These are phyloP conservation scores for Gulo gulo DNA, from an alignment of 2,113 vertebrate genomes.

Conservation along the genomic window DNA sequence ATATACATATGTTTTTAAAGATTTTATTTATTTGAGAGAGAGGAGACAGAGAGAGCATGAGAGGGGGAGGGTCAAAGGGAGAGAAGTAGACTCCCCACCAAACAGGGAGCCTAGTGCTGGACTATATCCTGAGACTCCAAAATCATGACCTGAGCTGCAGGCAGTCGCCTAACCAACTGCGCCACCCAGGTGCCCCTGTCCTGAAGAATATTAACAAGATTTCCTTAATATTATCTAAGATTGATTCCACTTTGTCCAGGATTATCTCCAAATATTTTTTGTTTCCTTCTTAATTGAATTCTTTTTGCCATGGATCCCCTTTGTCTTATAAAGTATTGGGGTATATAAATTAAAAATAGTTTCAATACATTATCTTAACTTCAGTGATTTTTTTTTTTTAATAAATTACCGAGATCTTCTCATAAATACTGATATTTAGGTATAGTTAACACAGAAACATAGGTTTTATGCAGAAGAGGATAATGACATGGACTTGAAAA, in stretches of 20 bases:
- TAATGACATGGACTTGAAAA: background rate
- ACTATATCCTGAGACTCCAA: too few relatives aligned
- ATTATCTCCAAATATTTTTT: slow-evolving; percentile 22
- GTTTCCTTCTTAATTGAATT: background rate
- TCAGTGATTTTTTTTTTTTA: background rate
- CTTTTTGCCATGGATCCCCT: background rate
- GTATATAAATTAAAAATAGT: background rate
- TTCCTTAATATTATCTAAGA: background rate
- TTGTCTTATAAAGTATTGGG: background rate
- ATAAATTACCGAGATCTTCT: background rate
- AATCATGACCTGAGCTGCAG: too few relatives aligned
- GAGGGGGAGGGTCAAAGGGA: too few relatives aligned
- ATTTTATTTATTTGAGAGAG: too few relatives aligned
- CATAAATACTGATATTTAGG: background rate
- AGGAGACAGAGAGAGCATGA: too few relatives aligned
- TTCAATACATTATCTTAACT: background rate
- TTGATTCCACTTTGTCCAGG: background rate
- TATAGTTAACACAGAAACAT: background rate
- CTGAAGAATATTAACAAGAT: background rate
- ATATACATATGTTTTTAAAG: background rate
- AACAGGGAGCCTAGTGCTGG: too few relatives aligned
- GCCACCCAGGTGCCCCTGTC: background rate
- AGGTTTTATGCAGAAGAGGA: background rate
- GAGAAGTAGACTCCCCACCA: too few relatives aligned
- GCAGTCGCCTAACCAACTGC: too few relatives aligned